These are phyloP conservation scores for Gobio gobio DNA, from an alignment of 2,113 vertebrate species.

Conservation along the genomic window DNA sequence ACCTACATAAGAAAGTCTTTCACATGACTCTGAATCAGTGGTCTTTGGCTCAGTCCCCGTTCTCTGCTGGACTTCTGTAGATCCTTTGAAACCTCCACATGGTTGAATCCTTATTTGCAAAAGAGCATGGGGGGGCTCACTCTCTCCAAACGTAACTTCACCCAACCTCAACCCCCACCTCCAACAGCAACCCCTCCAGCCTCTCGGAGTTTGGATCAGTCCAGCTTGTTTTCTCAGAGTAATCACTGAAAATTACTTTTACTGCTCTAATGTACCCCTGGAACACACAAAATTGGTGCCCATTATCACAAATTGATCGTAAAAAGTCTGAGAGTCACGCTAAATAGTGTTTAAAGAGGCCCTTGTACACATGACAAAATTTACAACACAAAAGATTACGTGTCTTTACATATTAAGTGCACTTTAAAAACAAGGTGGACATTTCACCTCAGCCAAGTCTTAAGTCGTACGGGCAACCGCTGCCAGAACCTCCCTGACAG, in stretches of 20 bases:
- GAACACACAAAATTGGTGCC: constrained; percentile 44
- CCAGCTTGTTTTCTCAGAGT: constrained; percentile 36
- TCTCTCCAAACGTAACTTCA: constrained; percentile 49
- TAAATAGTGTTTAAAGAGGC: constrained; percentile 32
- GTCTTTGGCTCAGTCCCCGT: constrained; percentile 44
- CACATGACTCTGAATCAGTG: constrained; percentile 26
- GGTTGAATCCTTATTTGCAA: constrained; percentile 69
- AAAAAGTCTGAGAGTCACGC: constrained; percentile 51
- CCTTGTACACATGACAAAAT: constrained; percentile 6
- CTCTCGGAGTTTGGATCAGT: background rate
- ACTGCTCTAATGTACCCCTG: constrained; percentile 57
- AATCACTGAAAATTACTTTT: constrained; percentile 60
- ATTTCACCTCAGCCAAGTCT: constrained; percentile 13
- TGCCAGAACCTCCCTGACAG: background rate
- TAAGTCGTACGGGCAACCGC: background rate
- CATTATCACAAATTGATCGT: constrained; percentile 61
- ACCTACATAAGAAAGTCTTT: constrained; percentile 43
- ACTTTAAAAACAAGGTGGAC: background rate
- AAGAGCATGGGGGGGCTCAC: constrained; percentile 49
- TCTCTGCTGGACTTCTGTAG: constrained; percentile 31
- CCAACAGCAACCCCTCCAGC: background rate
- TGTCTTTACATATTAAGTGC: background rate
- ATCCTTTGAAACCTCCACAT: constrained; percentile 44
- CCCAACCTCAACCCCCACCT: constrained; percentile 13
- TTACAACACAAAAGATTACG: background rate